These are phyloP conservation scores for Sesamia nonagrioides DNA, from an alignment of 1,140 invertebrate species.

Conservation along the genomic window DNA sequence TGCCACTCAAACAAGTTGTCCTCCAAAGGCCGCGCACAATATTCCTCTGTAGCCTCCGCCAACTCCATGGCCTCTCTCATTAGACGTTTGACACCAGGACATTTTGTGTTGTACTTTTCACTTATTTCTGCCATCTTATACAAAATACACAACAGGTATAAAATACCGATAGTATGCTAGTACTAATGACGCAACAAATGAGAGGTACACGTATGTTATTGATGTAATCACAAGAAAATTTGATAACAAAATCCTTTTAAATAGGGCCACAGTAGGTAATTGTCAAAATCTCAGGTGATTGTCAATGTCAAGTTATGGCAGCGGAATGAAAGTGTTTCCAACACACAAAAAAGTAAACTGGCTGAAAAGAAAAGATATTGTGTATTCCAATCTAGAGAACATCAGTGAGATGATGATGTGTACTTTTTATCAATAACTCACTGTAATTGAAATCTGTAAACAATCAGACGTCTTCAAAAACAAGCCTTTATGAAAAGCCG, in stretches of 20 bases:
- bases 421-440: too few species aligned
- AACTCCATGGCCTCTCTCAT: conserved; percentile 97
- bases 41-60: conserved; percentile 95
- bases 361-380: not conserved
- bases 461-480: too few species aligned
- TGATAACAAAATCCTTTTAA: conserved; percentile 49
- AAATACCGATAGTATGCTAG: conserved; percentile 47
- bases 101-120: conserved; percentile 85
- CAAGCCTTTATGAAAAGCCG: too few species aligned
- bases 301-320: conserved; percentile 25
- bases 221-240: conserved; percentile 51
- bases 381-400: too few species aligned
- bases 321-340: not conserved
- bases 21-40: conserved; percentile 96
- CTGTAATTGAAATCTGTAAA: too few species aligned
- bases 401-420: too few species aligned
- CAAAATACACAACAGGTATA: conserved; percentile 38
- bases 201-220: conserved; percentile 53
- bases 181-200: conserved; percentile 54
- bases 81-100: conserved; percentile 95
- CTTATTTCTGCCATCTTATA: conserved; percentile 76
- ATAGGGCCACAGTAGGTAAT: not conserved
- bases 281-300: conserved; percentile 40
- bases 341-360: not conserved
- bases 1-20: conserved; percentile 99